Evolutionary conservation across 1,140 invertebrate genomes (phyloP), one percentile per base, ranked within the genome.

Genomic region (Saccostrea glomerata): DNA sequence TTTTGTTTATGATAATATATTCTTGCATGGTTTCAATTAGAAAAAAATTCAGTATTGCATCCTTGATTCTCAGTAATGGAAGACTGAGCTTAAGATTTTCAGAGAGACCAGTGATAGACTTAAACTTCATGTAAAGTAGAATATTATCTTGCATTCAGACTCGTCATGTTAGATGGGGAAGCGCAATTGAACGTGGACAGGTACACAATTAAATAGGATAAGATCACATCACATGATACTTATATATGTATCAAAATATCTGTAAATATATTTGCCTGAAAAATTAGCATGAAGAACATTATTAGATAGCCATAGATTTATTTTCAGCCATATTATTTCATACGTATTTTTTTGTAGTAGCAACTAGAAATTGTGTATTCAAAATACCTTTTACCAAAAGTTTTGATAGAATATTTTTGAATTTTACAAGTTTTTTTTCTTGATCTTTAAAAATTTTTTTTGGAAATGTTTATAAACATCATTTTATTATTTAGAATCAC

Each of bases 131-230:
- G 15, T 63, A 63, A 63, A 63, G 58, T 20, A 63, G 17, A 63
- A 63, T 63, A 63, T 63, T 63, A 6, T 63, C 70, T 30, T 77
- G 23, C 5, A 77, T 77, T 36, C 70, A 77, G 70, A 25, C 70
- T 15, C 70, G 70, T 77, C 70, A 77, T 36, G 70, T 77, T 77
- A 77, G 23, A 25, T 77, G 70, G 70, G 70, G 70, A 77, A 36
- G 13, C 70, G 30, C 11, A 25, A 36, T 77, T 30, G 70, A 77
- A 77, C 25, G 30, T 36, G 70, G 70, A 77, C 23, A 77, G 70
- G 70, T 77, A 77, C 25, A 36, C 6, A 36, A 15, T 77, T 5
- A 15, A 77, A 25, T 30, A 15, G 70, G 30, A 77, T 30, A 30
- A 36, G 30, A 15, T 30, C 30, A 77, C 15, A 25, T 30, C 60